Evolutionary conservation across 2,113 vertebrate genomes (phyloP).

Genomic region (Chloropsis cyanopogon): DNA sequence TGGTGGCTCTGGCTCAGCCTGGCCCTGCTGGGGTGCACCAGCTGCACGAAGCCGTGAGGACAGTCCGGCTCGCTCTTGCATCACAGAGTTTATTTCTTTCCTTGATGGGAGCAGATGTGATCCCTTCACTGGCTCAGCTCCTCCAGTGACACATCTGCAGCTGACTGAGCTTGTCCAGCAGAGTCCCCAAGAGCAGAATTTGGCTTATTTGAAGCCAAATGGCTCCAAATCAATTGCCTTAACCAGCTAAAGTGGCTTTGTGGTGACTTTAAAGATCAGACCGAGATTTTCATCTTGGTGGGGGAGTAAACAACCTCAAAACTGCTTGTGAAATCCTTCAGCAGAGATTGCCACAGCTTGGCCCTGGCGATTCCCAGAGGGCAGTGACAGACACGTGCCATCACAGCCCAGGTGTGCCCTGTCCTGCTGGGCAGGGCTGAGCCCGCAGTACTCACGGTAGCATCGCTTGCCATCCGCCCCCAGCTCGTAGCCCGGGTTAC

Average conservation of each 20-base stretch:
- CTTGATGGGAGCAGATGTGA: background rate
- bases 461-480: slow-evolving; percentile 87
- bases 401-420: background rate
- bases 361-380: accelerated
- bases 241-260: background rate
- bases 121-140: background rate
- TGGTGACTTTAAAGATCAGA: background rate
- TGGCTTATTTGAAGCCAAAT: background rate
- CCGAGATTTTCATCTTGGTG: background rate
- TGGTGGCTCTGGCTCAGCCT: background rate
- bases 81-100: background rate
- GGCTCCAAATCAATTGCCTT: background rate
- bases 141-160: slow-evolving; percentile 16
- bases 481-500: slow-evolving; percentile 85
- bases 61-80: background rate
- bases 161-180: background rate
- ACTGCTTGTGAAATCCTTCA: background rate
- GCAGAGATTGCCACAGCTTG: accelerated
- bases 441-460: slow-evolving; percentile 80
- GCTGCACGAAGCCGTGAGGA: background rate
- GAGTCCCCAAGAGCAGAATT: background rate
- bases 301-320: background rate
- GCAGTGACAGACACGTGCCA: accelerated
- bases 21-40: background rate
- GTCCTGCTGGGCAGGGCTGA: background rate